Conservation (phyloP, 2,113 vertebrate genomes). For the Eonycteris spelaea region DNA sequence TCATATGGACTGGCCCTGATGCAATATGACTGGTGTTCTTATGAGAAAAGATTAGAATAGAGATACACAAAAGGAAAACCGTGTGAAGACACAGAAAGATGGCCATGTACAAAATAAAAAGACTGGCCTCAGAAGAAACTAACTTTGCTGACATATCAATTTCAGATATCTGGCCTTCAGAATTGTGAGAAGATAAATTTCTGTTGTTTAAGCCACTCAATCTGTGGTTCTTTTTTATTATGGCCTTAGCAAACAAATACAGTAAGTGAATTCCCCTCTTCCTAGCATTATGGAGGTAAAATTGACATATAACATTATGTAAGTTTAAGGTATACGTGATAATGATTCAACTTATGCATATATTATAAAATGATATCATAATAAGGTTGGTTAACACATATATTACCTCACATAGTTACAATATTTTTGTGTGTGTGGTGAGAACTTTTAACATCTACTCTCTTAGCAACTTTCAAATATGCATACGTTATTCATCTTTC, state of each 20-base stretch:
- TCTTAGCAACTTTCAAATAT: not conserved
- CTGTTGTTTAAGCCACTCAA: not conserved
- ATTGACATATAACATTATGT: not conserved
- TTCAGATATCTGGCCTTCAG: not conserved
- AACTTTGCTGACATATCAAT: not conserved
- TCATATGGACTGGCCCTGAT: not conserved
- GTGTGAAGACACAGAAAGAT: not conserved
- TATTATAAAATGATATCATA: not conserved
- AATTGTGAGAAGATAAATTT: not conserved
- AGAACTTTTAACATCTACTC: not conserved
- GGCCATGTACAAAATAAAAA: not conserved
- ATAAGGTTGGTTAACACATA: not conserved
- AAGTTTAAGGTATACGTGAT: not conserved
- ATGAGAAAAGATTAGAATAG: not conserved
- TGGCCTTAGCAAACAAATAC: not conserved
- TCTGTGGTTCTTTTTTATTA: not conserved
- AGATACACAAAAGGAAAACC: not conserved
- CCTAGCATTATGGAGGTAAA: not conserved
- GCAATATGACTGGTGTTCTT: not conserved
- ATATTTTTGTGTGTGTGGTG: not conserved
- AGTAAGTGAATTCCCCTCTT: not conserved
- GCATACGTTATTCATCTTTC: not conserved
- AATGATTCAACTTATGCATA: not conserved
- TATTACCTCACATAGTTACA: not conserved
- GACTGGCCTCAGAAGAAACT: not conserved